A percentile compares a stretch with the other conserved stretches of the same genome.
Conservation (phyloP, 2,113 vertebrate genomes). For the Sigmodon hispidus region DNA sequence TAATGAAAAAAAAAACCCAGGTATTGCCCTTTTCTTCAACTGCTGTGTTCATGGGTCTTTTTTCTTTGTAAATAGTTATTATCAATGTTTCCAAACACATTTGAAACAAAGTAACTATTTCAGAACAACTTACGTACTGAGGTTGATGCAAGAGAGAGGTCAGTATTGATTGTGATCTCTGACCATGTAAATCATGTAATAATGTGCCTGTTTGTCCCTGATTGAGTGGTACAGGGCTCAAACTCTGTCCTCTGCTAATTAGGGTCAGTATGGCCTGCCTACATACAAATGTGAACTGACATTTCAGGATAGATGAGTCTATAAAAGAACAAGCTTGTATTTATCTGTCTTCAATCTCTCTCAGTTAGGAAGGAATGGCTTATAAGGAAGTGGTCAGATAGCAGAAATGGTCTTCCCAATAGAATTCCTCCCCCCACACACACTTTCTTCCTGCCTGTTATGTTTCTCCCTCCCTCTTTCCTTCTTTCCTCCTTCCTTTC, state of each 20-base stretch:
- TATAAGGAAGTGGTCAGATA: neutral
- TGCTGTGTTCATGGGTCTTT: neutral
- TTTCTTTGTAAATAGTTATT: neutral
- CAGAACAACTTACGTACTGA: conserved; percentile 22
- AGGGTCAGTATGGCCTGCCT: conserved; percentile 22
- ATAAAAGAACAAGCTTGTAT: neutral
- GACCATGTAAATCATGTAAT: neutral
- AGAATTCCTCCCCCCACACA: neutral
- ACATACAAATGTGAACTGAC: neutral
- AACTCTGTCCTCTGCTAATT: conserved; percentile 43
- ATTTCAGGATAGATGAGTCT: conserved; percentile 26
- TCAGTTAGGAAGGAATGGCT: neutral
- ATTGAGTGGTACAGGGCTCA: neutral
- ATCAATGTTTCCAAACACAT: neutral
- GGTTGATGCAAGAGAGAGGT: conserved; percentile 37
- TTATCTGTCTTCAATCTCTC: neutral
- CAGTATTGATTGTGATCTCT: conserved; percentile 33
- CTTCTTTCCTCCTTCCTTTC: neutral
- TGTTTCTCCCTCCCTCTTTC: too few relatives aligned
- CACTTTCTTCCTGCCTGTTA: neutral
- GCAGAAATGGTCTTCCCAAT: neutral
- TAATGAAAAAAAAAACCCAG: neutral
- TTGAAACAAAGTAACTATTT: conserved; percentile 39
- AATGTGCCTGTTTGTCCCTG: conserved; percentile 44
- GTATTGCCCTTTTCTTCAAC: neutral